Base-by-base conservation (phyloP, 2,113 vertebrate genomes). In the Entosphenus tridentatus region DNA sequence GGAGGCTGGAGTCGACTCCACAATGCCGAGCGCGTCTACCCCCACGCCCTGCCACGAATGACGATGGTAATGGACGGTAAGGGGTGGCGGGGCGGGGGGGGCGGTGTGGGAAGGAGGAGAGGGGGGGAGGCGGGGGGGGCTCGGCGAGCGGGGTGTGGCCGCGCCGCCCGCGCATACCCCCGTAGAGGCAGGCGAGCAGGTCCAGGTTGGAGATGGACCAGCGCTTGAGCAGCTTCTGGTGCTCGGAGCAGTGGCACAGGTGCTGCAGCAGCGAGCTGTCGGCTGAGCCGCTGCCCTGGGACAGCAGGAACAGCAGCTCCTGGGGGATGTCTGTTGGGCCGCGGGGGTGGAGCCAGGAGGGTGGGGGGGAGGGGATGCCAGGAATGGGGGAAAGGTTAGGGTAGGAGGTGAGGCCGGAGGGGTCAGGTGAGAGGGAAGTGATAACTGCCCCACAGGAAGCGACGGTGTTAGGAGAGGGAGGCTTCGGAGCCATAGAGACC, bases 201-300 rank as follows among this genome's bases (percentile, higher is more conserved):
- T 89, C 89, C 81, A 84, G 87, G 85, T 89, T 90, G 80, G 89
- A 95, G 85, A 83, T 84, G 80, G 95, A 86, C 88, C 89, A 95
- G 85, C 88, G 92, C 83, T 86, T 84, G 89, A 96, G 90, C 84
- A 97, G 89, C 73, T 89, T 87, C 73, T 92, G 88, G 83, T 95
- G 92, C 86, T 93, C 96, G 82, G 84, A 89, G 84, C 89, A 95
- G 79, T 91, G 92, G 80, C 88, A 85, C 76, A 96, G 89, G 81
- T 95, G 89, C 78, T 89, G 91, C 80, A 86, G 85, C 82, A 95
- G 83, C 70, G 86, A 79, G 75, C 83, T 80, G 79, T 96, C 91
- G 86, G 92, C 80, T 79, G 79, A 83, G 77, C 88, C 76, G 74
- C 69, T 65, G 65, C 57, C 57, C 72, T 72, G 71, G 76, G 74